These are phyloP conservation scores for Papilio dardanus DNA, from an alignment of 1,140 invertebrate genomes.

Conservation along the genomic window DNA sequence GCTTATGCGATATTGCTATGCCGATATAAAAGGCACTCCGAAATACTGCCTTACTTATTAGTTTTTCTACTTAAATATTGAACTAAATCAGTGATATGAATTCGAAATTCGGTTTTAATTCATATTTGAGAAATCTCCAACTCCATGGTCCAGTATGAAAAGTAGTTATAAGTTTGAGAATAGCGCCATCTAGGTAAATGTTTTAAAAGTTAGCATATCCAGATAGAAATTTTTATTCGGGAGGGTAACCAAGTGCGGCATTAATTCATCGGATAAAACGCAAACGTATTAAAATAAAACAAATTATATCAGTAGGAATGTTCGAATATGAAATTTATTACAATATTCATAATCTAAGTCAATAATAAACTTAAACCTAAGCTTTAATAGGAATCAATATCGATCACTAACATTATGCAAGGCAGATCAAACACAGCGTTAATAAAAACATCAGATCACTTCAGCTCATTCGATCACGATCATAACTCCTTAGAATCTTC, in stretches of 20 bases:
- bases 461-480: slow-evolving; percentile 49
- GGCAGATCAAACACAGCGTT: slow-evolving; percentile 39
- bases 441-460: slow-evolving; percentile 34
- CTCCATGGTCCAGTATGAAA: neutral
- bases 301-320: slow-evolving; percentile 27
- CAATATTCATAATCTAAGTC: slow-evolving; percentile 43
- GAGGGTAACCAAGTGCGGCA: neutral
- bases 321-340: slow-evolving; percentile 50
- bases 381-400: slow-evolving; percentile 49
- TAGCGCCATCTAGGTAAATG: neutral
- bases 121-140: neutral
- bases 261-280: neutral
- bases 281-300: slow-evolving; percentile 8
- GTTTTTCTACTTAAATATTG: no score
- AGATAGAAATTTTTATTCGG: no score
- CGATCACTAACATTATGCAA: slow-evolving; percentile 43
- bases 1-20: neutral
- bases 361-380: slow-evolving; percentile 49
- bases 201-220: neutral
- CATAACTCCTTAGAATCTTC: slow-evolving; percentile 83
- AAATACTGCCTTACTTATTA: neutral
- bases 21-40: neutral
- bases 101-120: no score
- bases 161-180: neutral
- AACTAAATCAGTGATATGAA: no score